Evolutionary conservation across 2,888 invertebrate genomes (phyloP).

Genomic region (Diachrysia chrysitis): DNA sequence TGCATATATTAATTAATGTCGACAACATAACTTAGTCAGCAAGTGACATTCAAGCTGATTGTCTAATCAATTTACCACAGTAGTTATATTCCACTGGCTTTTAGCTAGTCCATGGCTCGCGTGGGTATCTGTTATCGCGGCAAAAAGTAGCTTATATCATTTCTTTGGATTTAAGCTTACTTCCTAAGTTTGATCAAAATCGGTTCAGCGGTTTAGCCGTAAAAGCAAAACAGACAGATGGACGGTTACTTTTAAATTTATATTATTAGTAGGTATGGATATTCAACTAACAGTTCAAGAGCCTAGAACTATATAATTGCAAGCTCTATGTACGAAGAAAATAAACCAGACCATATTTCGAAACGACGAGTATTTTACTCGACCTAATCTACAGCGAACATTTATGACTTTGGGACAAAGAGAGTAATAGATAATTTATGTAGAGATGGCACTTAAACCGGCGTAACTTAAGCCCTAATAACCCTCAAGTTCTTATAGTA

Average conservation of each 20-base stretch:
- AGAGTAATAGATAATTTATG: neutral
- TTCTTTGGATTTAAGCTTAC: too few species aligned
- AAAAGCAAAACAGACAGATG: too few species aligned
- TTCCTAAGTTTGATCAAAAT: too few species aligned
- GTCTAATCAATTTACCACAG: neutral
- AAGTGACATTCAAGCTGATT: neutral
- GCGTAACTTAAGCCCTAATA: neutral
- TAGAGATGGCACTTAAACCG: neutral
- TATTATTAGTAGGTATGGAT: too few species aligned
- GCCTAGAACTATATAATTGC: too few species aligned
- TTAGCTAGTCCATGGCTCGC: too few species aligned
- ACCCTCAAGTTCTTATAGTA: constrained; percentile 12
- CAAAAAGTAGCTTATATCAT: too few species aligned
- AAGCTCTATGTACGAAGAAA: neutral
- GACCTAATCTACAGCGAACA: neutral
- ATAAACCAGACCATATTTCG: neutral
- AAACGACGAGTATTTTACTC: neutral
- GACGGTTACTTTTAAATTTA: neutral
- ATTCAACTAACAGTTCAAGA: too few species aligned
- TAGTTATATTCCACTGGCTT: neutral
- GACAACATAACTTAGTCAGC: neutral
- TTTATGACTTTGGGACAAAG: constrained; percentile 5
- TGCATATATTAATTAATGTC: too few species aligned
- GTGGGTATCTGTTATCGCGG: too few species aligned
- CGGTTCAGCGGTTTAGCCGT: too few species aligned